A percentile compares a stretch with the other conserved stretches of the same genome.
Conservation (phyloP, 2,888 invertebrate genomes). For the Criorhina ranunculi region DNA sequence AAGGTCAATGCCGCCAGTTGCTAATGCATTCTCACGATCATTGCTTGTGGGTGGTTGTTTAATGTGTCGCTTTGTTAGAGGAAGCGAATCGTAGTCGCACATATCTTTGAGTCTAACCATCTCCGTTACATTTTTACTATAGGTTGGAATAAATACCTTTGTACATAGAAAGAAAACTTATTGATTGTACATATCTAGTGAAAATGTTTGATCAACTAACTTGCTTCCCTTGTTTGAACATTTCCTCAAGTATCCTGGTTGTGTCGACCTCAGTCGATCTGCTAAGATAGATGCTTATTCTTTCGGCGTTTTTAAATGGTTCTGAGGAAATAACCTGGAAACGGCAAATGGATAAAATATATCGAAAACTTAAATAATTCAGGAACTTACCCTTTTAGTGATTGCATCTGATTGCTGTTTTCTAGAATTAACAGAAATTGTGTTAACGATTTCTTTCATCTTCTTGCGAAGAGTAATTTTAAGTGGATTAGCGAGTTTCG, state of each 20-base stretch:
- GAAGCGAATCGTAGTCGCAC: slow-evolving; percentile 90
- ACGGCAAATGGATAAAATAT: too few relatives aligned
- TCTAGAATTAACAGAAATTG: slow-evolving; percentile 84
- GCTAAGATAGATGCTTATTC: slow-evolving; percentile 90
- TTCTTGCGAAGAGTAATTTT: slow-evolving; percentile 86
- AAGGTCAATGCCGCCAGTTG: slow-evolving; percentile 93
- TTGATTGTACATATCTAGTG: neutral
- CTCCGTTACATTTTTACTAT: slow-evolving; percentile 90
- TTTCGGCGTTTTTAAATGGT: slow-evolving; percentile 86
- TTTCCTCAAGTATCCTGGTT: slow-evolving; percentile 86
- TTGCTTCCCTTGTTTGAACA: slow-evolving; percentile 85
- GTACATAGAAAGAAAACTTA: slow-evolving; percentile 4
- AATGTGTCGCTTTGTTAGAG: slow-evolving; percentile 95
- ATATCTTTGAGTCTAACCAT: slow-evolving; percentile 93
- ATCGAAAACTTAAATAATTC: neutral
- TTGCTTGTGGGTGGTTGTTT: slow-evolving; percentile 91
- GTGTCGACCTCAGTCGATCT: slow-evolving; percentile 90
- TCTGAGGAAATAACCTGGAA: slow-evolving; percentile 85
- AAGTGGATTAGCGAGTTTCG: slow-evolving; percentile 79
- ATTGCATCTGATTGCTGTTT: slow-evolving; percentile 85
- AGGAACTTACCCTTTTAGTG: slow-evolving; percentile 85
- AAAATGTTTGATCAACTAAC: too few relatives aligned
- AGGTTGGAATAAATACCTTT: slow-evolving; percentile 93
- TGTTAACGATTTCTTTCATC: slow-evolving; percentile 84
- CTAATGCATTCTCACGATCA: slow-evolving; percentile 90